Evolutionary conservation across 2,113 vertebrate species (phyloP), one percentile per base, ranked within the genome.

Genomic region (Vidua macroura): DNA sequence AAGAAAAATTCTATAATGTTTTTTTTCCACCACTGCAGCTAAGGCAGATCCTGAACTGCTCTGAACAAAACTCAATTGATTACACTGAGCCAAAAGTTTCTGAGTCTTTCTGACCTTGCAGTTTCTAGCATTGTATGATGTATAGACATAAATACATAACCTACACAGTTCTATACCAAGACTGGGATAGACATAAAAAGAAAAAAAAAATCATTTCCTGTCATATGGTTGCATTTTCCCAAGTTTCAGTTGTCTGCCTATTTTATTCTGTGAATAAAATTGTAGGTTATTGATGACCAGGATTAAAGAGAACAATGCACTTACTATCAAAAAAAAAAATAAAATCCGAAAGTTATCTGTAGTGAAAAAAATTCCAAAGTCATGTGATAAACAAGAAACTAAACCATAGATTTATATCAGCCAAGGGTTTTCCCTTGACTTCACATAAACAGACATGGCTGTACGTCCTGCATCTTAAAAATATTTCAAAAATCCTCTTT

Each of bases 191-290:
- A 7, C 37, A 79, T 16, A 6, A 39, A 52, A 5, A 31, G 3
- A 19, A 22, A 0, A 39, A 39, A 10, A 1, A 72, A 31, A 51
- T 18, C 0, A 12, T 51, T 68, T 60, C 1, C 8, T 41, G 12
- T 49, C 12, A 43, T 4, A 1, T 27, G 27, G 76, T 39, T 30
- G 4, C 46, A n/a, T 72, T 64, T 43, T 52, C 44, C 24, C 33
- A n/a, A 31, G 11, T 31, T 24, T 49, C 58, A 79, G 16, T 7
- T 52, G 7, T 41, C 51, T 52, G 15, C 3, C 33, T 30, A 7
- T 43, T 83, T 43, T 39, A 35, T 49, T 80, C 58, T 25, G 31
- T 35, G 5, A 82, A 64, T 44, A 56, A 87, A 82, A 20, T 49
- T 21, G 9, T 7, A 41, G 10, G 4, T 58, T 21, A 24, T 23